Evolutionary conservation across 2,888 invertebrate species (phyloP), one percentile per base, ranked within the genome.

Genomic region (Acleris laterana): DNA sequence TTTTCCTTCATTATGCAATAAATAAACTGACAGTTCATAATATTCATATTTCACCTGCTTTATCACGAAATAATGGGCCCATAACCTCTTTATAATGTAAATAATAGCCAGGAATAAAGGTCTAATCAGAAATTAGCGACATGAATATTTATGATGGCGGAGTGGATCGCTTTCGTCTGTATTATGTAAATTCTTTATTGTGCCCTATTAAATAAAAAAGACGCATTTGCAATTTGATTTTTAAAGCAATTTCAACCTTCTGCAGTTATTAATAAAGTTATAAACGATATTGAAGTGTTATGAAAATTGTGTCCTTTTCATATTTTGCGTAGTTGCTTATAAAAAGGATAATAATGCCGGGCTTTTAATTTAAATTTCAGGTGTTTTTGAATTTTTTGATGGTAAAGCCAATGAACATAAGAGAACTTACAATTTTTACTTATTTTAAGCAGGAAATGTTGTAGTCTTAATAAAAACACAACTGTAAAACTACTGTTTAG

Each of bases 131-230:
- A 66, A 66, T 66, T 66, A 66, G 44, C 19, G 4, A 16, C 25
- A 62, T 66, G 66, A 66, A 66, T 66, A 66, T 66, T 66, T 62
- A 66, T 66, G 57, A 38, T 11, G 1, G n/a, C 38, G 38, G 46
- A 11, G 49, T 32, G 66, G 66, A 57, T 66, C 66, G 52, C 62
- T 62, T 62, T 62, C 20, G 52, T 66, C 32, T 66, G 62, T 62
- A 66, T 66, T 66, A 66, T 66, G 66, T 51, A 66, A 66, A 66
- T 66, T 62, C 52, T 61, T 61, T 66, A 56, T 61, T 57, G 65
- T 13, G 32, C 32, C 66, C 52, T 55, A 5, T 28, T 46, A 57
- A 66, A 56, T 22, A 51, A 38, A 62, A 57, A 61, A 53, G 53
- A 38, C 52, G 13, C 52, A 38, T 38, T 11, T 49, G 38, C 32